Conservation (phyloP, 2,797 vertebrate genomes). For the Lepilemur septentrionalis region DNA sequence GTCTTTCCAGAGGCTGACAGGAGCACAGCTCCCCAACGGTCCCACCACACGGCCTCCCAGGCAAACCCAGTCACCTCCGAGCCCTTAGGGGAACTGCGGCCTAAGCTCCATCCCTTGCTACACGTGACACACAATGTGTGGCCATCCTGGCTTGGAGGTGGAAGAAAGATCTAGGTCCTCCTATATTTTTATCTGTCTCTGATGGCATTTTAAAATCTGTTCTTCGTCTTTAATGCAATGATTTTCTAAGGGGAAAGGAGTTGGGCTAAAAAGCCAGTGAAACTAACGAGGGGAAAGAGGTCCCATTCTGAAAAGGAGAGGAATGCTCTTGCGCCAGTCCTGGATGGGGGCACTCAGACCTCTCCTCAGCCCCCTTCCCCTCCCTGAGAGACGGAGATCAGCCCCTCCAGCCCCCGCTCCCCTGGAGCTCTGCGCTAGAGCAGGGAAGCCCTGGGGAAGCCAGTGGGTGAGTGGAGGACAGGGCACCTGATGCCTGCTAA, state of each 20-base stretch:
- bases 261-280: not conserved
- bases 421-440: not conserved
- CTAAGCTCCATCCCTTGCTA: too few relatives aligned
- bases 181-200: not conserved
- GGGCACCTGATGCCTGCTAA: not conserved
- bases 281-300: not conserved
- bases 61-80: not conserved
- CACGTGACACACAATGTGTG: not conserved
- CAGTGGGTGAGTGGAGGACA: too few relatives aligned
- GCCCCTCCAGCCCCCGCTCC: not conserved
- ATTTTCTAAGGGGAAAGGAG: not conserved
- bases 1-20: not conserved
- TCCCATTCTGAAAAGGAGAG: not conserved
- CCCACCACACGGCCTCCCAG: not conserved
- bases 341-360: fast-evolving
- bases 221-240: not conserved
- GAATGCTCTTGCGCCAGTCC: not conserved
- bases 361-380: too few relatives aligned
- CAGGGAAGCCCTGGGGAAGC: too few relatives aligned
- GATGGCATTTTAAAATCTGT: not conserved
- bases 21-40: not conserved
- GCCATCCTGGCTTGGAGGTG: not conserved
- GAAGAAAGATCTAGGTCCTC: not conserved
- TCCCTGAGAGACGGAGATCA: not conserved
- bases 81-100: not conserved